Base-by-base conservation (phyloP, 2,113 vertebrate species). In the Nannobrachium achirus region DNA sequence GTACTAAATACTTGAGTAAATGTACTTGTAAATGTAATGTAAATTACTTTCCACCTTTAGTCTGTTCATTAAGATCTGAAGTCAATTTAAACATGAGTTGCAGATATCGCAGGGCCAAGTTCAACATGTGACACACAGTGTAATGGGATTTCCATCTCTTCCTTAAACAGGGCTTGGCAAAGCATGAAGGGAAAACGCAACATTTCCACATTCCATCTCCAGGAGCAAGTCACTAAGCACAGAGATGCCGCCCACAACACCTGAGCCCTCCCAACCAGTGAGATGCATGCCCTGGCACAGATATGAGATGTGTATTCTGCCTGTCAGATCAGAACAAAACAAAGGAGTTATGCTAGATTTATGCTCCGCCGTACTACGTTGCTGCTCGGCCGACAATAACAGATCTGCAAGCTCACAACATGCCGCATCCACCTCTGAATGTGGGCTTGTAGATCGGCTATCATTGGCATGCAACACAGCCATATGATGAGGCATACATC, bases 91-190 rank as follows among this genome's bases (percentile, higher is more conserved):
- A 86, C 88, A 85, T 76, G 80, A 83, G 68, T 86, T 86, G 78
- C 67, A 68, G 81, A 87, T 79, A 83, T 89, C 83, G 74, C 58
- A 16, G 71, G 79, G 81, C 85, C 82, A 89, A 89, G 78, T 87
- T 79, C 69, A 70, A 62, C 84, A 79, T 75, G 84, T 80, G 85
- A 87, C 78, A 86, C 6, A 33, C 25, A 33, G 25, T 33, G 25
- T 90, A 90, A 90, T 86, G 79, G 88, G 88, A 91, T 89, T 91
- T 91, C 79, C 85, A 75, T 77, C 65, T 82, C 56, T 75, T 73
- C 83, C 72, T 78, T 59, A 85, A 86, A 87, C 80, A 71, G 68
- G 80, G 75, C 76, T 89, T 90, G 90, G 87, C 90, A 91, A 79
- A 76, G 74, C 85, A 88, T 86, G 83, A 88, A 88, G 87, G 72